Conservation (phyloP, 2,113 vertebrate genomes). For the Sminthopsis crassicaudata region DNA sequence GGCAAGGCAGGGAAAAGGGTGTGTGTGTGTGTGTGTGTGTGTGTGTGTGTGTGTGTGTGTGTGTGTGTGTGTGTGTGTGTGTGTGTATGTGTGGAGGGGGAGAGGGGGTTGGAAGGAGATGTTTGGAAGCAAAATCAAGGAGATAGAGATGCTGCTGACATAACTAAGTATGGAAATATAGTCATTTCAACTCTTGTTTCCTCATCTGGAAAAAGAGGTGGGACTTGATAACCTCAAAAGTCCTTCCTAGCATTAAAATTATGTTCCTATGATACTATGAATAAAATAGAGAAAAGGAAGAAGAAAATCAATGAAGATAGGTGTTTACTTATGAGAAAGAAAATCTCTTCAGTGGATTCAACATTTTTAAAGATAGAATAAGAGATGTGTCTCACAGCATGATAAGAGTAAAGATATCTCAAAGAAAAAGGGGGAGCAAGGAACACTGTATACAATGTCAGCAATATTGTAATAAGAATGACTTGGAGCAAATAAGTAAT, state of each 20-base stretch:
- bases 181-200: background rate
- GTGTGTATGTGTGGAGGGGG: fast-evolving
- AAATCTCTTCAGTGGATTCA: background rate
- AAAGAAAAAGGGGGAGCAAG: background rate
- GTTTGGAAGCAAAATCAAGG: background rate
- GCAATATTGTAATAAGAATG: too few species aligned
- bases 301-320: background rate
- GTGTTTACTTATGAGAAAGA: background rate
- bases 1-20: too few species aligned
- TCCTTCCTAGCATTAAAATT: background rate
- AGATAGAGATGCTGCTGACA: background rate
- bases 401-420: background rate
- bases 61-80: too few species aligned
- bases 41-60: too few species aligned
- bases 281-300: background rate
- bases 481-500: too few species aligned
- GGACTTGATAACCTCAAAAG: background rate
- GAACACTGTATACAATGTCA: too few species aligned
- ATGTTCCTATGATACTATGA: background rate
- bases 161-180: background rate
- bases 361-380: background rate
- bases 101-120: background rate
- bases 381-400: background rate
- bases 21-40: too few species aligned
- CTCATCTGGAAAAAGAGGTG: background rate